phyloP scores from a whole-genome alignment of 2,888 invertebrate species.

The Oasisia sp. region DNA sequence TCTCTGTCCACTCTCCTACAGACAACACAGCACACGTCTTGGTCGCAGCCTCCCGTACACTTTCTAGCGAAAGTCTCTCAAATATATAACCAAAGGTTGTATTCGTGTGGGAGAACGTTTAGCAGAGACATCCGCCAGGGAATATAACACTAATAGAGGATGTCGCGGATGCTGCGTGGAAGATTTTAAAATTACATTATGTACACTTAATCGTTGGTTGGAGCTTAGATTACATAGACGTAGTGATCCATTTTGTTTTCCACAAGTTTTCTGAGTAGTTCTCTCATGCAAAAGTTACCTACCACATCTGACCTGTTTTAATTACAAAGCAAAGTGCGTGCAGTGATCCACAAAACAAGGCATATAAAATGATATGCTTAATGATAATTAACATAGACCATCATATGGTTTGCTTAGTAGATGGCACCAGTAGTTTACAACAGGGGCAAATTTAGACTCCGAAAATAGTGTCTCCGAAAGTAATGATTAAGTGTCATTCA shows the following conservation, averaged over 20 bases:
- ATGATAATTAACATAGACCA: neutral
- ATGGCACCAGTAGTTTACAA: neutral
- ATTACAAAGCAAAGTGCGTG: neutral
- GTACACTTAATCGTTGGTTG: neutral
- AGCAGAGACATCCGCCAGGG: neutral
- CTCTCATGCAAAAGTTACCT: neutral
- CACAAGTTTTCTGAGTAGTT: neutral
- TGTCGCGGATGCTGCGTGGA: too few species aligned
- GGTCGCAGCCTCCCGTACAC: neutral
- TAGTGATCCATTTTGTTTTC: neutral
- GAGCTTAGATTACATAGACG: neutral
- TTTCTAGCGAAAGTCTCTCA: neutral
- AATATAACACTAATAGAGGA: neutral
- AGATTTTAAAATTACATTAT: neutral
- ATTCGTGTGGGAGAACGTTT: neutral
- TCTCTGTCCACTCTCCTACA: neutral
- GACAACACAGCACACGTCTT: neutral
- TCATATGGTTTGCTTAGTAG: neutral
- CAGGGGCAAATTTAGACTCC: neutral
- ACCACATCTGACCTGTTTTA: neutral
- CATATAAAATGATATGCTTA: neutral
- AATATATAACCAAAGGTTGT: neutral
- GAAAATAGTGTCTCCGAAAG: neutral
- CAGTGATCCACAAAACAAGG: neutral
- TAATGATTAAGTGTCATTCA: neutral